These are phyloP conservation scores for Malurus cyaneus DNA, from an alignment of 2,113 vertebrate species.

Conservation along the genomic window DNA sequence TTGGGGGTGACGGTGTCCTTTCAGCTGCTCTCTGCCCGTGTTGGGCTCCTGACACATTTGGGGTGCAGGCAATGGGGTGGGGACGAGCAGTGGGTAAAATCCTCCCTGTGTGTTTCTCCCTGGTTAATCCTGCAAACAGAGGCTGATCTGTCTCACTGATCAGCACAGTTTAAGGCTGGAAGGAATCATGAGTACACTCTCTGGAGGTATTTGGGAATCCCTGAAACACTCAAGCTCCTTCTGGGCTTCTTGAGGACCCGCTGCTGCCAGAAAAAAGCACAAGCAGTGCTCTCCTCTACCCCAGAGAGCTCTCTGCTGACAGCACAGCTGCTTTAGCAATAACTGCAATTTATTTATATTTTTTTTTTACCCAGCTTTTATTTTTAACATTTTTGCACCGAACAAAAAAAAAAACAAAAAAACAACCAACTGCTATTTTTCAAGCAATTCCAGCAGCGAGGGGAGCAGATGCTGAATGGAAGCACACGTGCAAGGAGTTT, in stretches of 20 bases:
- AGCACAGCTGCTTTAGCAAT: background rate
- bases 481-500: background rate
- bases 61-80: background rate
- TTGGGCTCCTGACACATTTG: fast-evolving
- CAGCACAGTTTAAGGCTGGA: background rate
- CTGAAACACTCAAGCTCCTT: background rate
- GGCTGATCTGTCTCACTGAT: background rate
- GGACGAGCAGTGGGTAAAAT: background rate
- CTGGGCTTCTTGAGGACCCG: background rate
- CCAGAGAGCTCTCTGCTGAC: background rate
- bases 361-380: background rate
- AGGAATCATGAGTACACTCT: background rate
- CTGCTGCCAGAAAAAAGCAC: background rate
- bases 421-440: background rate
- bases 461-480: background rate
- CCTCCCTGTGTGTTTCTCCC: background rate
- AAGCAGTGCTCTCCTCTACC: background rate
- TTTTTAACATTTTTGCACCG: background rate
- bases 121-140: background rate
- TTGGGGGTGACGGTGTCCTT: background rate
- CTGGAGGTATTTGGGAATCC: background rate
- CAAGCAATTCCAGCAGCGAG: background rate
- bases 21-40: background rate
- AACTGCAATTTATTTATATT: fast-evolving
- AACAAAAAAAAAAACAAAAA: background rate